Evolutionary conservation across 2,888 invertebrate genomes (phyloP), one percentile per base, ranked within the genome.

Genomic region (Protophormia terraenovae): DNA sequence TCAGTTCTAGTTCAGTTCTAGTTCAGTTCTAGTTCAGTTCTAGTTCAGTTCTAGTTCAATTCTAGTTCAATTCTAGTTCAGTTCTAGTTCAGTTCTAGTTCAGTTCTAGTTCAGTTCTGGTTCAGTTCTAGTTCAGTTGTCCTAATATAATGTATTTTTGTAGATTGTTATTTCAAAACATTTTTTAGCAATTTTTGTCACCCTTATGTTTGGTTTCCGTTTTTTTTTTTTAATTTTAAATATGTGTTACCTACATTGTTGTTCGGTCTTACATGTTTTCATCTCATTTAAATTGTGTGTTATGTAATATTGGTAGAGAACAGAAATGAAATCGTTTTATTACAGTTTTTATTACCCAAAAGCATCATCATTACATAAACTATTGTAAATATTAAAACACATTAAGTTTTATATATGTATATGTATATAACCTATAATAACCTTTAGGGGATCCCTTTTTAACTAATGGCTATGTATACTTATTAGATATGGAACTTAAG

Each of bases 201-300:
- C n/a, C n/a, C n/a, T n/a, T n/a, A n/a, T n/a, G n/a, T n/a, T n/a
- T n/a, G n/a, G n/a, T n/a, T n/a, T n/a, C n/a, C n/a, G n/a, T n/a
- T n/a, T n/a, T n/a, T n/a, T n/a, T n/a, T n/a, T n/a, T n/a, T n/a
- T n/a, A n/a, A n/a, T n/a, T n/a, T n/a, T n/a, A n/a, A n/a, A n/a
- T n/a, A n/a, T n/a, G n/a, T n/a, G n/a, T n/a, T n/a, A n/a, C n/a
- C n/a, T n/a, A n/a, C n/a, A n/a, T n/a, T n/a, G n/a, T n/a, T n/a
- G n/a, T n/a, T n/a, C n/a, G n/a, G n/a, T n/a, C n/a, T n/a, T n/a
- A n/a, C n/a, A n/a, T n/a, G n/a, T n/a, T n/a, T 45, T 45, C 10
- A 29, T 10, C 45, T 45, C 66, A 45, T 66, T 66, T 47, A 66
- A 45, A 45, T 47, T 66, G 41, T 66, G 12, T 45, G 24, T 45